Base-by-base conservation (phyloP, 2,888 invertebrate species). In the Torymus aiolomorphi region DNA sequence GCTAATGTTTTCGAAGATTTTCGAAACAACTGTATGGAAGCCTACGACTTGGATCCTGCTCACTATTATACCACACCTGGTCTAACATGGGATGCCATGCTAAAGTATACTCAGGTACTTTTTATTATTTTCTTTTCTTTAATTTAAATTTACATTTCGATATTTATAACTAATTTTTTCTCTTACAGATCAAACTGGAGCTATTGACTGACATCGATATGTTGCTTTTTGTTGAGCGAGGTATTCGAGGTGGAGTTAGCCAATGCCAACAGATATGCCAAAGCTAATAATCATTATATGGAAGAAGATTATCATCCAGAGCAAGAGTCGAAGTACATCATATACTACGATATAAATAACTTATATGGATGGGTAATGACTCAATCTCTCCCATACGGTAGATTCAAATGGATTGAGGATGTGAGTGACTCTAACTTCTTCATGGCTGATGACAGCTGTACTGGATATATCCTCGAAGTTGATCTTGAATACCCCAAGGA, bases 241-340 rank as follows among this genome's bases (percentile, higher is more conserved):
- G 84, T 5, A 83, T 85, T 2, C 42, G 85, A 13, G 85, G 85
- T 11, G 86, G 85, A n/a, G 42, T 75, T 1, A 75, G 66, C 51
- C 56, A 75, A 75, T 54, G 83, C 82, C 49, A 11, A 54, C 13
- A 12, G 70, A 73, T 80, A 80, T 56, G 78, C 81, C 4, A 31
- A 80, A 67, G 81, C 82, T 0, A 86, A 86, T 52, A 75, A 75
- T 66, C 13, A 2, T 2, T 75, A 75, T 42, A 66, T 49, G 49
- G n/a, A n/a, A n/a, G n/a, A n/a, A n/a, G n/a, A n/a, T n/a, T n/a
- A n/a, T n/a, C n/a, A n/a, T n/a, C n/a, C 1, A 62, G 5, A 3
- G 14, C 51, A 20, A n/a, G n/a, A 8, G 51, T 1, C 2, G n/a
- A 31, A 13, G 42, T 51, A 73, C 52, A 1, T 73, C 11, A 51